Percentiles rank a stretch among this genome's conserved stretches.
phyloP scores from a whole-genome alignment of 1,140 invertebrate genomes.

The Anadara kagoshimensis region DNA sequence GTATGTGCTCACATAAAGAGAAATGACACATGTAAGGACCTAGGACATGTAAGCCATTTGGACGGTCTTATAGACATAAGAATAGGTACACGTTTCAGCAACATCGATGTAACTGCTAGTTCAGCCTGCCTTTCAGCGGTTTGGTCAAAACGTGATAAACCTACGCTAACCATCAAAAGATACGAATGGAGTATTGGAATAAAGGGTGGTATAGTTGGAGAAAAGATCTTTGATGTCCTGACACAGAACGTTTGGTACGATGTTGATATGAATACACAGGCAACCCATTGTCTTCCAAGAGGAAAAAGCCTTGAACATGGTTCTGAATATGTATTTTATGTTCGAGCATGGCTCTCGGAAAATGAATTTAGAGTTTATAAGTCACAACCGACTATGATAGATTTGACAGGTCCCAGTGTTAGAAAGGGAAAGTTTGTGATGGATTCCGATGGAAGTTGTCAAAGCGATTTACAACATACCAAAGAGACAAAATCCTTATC shows the following conservation, averaged over 20 bases:
- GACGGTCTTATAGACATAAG: conserved; percentile 2
- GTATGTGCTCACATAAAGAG: background rate
- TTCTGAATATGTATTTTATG: conserved; percentile 37
- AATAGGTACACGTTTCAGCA: background rate
- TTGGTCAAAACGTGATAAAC: conserved; percentile 20
- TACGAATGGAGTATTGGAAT: conserved; percentile 51
- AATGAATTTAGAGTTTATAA: conserved; percentile 22
- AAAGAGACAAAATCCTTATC: conserved; percentile 20
- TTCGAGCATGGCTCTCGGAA: conserved; percentile 41
- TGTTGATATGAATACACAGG: conserved; percentile 27
- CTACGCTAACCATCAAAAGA: conserved; percentile 13
- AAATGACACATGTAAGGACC: background rate
- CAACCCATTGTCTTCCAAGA: conserved; percentile 40
- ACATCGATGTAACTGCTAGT: conserved; percentile 15
- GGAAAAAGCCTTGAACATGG: conserved; percentile 17
- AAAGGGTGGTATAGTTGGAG: conserved; percentile 21
- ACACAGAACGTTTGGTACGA: conserved; percentile 43
- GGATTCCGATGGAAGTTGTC: conserved; percentile 33
- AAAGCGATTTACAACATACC: conserved; percentile 37
- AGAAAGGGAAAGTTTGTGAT: conserved; percentile 33
- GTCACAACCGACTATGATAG: conserved; percentile 38
- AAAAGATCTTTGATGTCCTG: conserved; percentile 36
- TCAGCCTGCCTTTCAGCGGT: conserved; percentile 39
- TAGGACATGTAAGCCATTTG: background rate
- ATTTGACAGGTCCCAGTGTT: conserved; percentile 34